These are phyloP conservation scores for Notiomystis cincta DNA, from an alignment of 2,113 vertebrate species.

Conservation along the genomic window DNA sequence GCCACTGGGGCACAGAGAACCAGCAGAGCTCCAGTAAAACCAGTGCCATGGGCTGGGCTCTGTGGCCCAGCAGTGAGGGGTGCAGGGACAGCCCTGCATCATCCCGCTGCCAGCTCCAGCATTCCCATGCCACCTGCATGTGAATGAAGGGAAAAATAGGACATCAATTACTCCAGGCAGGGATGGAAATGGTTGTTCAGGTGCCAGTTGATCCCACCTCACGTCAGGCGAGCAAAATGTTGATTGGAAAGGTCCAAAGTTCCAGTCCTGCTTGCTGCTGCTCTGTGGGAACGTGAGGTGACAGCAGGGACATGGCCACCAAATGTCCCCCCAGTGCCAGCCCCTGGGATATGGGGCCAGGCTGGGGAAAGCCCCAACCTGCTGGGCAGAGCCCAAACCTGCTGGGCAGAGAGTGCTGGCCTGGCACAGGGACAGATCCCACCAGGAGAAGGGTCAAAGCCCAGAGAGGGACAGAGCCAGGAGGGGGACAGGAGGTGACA, in stretches of 20 bases:
- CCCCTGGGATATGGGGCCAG: accelerated
- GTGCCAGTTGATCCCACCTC: neutral
- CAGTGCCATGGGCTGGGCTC: neutral
- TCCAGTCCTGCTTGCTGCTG: neutral
- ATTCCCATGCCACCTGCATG: neutral
- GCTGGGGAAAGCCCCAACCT: neutral
- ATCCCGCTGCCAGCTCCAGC: neutral
- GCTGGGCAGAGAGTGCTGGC: neutral
- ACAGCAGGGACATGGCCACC: neutral
- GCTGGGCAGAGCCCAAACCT: neutral
- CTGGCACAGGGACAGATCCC: accelerated
- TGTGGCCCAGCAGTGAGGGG: accelerated
- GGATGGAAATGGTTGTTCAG: neutral
- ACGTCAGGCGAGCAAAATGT: neutral
- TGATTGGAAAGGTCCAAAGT: neutral
- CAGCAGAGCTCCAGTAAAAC: neutral
- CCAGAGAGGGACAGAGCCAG: neutral
- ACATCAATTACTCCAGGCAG: neutral
- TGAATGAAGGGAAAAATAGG: conserved; percentile 29
- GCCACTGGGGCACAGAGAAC: neutral
- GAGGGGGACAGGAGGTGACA: neutral
- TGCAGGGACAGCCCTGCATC: neutral
- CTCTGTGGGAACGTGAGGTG: neutral
- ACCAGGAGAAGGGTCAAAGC: accelerated
- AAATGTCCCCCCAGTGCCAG: neutral